These are phyloP conservation scores for Terrapene triunguis DNA, from an alignment of 2,113 vertebrate genomes.

Conservation along the genomic window DNA sequence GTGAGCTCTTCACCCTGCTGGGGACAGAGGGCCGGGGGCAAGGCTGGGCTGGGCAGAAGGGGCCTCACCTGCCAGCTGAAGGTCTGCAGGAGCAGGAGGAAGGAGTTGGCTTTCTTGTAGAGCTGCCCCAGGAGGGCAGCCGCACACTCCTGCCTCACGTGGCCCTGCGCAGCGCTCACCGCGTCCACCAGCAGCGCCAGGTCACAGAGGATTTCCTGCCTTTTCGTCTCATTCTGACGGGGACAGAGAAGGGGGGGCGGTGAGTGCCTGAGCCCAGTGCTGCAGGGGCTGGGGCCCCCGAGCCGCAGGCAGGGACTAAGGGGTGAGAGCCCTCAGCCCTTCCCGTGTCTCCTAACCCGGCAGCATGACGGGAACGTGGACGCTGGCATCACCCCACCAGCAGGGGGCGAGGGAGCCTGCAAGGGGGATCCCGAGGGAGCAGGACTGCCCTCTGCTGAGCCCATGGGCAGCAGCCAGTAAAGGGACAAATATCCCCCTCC, in stretches of 20 bases:
- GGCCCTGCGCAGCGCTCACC: conserved; percentile 20
- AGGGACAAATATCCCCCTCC: not conserved
- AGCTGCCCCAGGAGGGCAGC: conserved; percentile 75
- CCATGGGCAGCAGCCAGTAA: not conserved
- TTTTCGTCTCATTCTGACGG: conserved; percentile 76
- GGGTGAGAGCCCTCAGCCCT: not conserved
- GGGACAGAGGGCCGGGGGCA: not conserved
- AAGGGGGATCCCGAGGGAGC: not conserved
- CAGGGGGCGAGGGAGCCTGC: not conserved
- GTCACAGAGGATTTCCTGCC: conserved; percentile 74
- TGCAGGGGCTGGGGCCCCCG: fast-evolving
- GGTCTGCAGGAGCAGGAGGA: conserved; percentile 76
- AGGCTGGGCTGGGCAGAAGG: not conserved
- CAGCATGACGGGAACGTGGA: not conserved
- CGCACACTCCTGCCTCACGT: conserved; percentile 56
- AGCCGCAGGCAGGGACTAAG: not conserved
- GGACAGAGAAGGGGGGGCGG: conserved; percentile 10
- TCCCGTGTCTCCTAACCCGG: not conserved
- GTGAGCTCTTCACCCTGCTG: not conserved
- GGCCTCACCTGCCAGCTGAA: conserved; percentile 80
- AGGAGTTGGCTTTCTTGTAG: conserved; percentile 61
- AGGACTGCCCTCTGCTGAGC: not conserved
- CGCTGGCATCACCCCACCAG: not conserved
- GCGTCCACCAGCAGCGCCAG: conserved; percentile 68
- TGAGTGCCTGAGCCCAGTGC: fast-evolving